Conservation (phyloP, 2,888 invertebrate species). For the Dione juno region DNA sequence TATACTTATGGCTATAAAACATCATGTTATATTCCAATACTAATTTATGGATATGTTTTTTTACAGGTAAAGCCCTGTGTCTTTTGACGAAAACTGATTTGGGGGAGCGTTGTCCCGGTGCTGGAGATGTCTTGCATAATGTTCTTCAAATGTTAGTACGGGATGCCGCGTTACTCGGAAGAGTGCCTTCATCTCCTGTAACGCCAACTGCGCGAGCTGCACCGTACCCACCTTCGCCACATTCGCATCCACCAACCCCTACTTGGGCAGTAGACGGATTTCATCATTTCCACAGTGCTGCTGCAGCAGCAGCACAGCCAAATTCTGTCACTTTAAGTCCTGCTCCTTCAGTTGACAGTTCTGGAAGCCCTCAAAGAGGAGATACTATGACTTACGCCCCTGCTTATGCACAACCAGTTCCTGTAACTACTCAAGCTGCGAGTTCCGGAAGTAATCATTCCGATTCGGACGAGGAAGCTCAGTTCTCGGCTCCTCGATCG, state of each 20-base stretch:
- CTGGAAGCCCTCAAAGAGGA: slow-evolving; percentile 91
- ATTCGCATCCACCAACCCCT: slow-evolving; percentile 91
- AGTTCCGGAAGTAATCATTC: slow-evolving; percentile 90
- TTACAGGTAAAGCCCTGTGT: slow-evolving; percentile 93
- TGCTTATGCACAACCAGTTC: slow-evolving; percentile 70
- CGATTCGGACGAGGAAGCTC: slow-evolving; percentile 91
- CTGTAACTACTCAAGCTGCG: slow-evolving; percentile 70
- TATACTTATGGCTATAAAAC: not conserved
- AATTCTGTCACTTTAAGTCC: slow-evolving; percentile 96
- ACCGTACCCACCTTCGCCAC: slow-evolving; percentile 89
- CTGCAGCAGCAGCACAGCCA: slow-evolving; percentile 84
- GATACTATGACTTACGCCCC: slow-evolving; percentile 78
- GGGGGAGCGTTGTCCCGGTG: slow-evolving; percentile 95
- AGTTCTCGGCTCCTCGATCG: slow-evolving; percentile 85
- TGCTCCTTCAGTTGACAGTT: slow-evolving; percentile 94
- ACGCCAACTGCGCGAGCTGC: slow-evolving; percentile 90
- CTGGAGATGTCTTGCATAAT: slow-evolving; percentile 97
- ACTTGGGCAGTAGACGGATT: slow-evolving; percentile 87
- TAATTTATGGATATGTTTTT: slow-evolving; percentile 38
- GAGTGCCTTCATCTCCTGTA: slow-evolving; percentile 91
- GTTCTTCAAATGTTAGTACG: slow-evolving; percentile 94
- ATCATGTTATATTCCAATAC: not conserved
- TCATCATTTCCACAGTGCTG: slow-evolving; percentile 87
- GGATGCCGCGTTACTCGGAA: slow-evolving; percentile 90
- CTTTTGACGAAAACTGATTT: slow-evolving; percentile 94